Evolutionary conservation across 1,140 invertebrate genomes (phyloP).

Genomic region (Orius laevigatus): DNA sequence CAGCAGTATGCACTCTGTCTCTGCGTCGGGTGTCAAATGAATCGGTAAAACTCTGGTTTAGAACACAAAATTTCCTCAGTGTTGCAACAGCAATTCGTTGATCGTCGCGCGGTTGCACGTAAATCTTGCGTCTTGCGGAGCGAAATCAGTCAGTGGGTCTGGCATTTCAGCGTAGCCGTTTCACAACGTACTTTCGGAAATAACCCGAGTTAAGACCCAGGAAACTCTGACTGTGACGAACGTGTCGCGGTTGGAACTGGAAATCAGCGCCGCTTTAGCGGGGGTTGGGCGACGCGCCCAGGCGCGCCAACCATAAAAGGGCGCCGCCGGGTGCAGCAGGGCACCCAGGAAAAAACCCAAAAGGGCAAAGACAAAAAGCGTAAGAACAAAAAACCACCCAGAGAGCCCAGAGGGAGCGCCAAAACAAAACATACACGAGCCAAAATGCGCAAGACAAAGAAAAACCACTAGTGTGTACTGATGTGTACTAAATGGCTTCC

Average conservation of each 20-base stretch:
- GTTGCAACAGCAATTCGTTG: neutral
- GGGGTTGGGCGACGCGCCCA: no score
- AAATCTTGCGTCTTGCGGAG: neutral
- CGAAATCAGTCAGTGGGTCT: constrained; percentile 19
- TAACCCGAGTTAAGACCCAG: constrained; percentile 21
- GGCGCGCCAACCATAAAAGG: no score
- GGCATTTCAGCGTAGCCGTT: constrained; percentile 25
- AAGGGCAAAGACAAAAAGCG: no score
- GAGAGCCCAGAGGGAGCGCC: no score
- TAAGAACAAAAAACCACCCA: no score
- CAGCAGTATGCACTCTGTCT: constrained; percentile 24
- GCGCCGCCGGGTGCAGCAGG: no score
- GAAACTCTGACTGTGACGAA: constrained; percentile 25
- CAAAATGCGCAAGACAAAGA: no score
- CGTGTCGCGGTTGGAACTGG: constrained; percentile 23
- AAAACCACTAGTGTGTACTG: no score
- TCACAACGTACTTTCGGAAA: constrained; percentile 20
- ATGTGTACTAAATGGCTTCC: no score
- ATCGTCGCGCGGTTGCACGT: neutral
- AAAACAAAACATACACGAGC: no score
- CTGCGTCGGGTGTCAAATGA: constrained; percentile 19
- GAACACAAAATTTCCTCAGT: neutral
- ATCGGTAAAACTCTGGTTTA: constrained; percentile 10
- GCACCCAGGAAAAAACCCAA: no score
- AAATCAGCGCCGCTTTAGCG: no score